A percentile compares a stretch with the other conserved stretches of the same genome.
phyloP scores from a whole-genome alignment of 2,113 vertebrate species.

The Morone chrysops region DNA sequence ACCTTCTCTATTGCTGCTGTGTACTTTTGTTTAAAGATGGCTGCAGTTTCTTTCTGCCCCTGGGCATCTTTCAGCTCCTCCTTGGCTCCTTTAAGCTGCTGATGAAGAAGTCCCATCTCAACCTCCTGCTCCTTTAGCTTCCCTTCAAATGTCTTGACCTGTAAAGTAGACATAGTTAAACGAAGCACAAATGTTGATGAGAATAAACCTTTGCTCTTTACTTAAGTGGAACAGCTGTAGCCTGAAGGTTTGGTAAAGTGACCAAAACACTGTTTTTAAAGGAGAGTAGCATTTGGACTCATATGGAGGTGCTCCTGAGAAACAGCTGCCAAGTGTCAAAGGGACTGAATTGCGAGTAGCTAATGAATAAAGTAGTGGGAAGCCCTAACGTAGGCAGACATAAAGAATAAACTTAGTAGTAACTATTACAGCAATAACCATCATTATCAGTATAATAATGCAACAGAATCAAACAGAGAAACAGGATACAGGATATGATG shows the following conservation, averaged over 20 bases:
- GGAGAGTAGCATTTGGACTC: background rate
- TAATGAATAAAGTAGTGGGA: background rate
- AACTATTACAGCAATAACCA: background rate
- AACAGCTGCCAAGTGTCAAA: conserved; percentile 1
- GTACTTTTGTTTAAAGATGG: conserved; percentile 80
- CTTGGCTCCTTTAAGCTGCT: conserved; percentile 57
- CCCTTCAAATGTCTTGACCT: conserved; percentile 68
- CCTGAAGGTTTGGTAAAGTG: background rate
- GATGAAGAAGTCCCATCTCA: conserved; percentile 58
- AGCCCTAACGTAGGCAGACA: background rate
- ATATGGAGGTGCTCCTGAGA: background rate
- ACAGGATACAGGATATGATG: background rate
- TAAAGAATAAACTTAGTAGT: background rate
- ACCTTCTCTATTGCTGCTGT: conserved; percentile 63
- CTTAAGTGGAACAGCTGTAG: background rate
- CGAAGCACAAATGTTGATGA: background rate
- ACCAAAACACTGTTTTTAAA: background rate
- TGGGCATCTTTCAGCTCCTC: conserved; percentile 60
- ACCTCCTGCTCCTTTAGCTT: conserved; percentile 61
- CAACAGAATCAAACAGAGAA: background rate
- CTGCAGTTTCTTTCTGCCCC: conserved; percentile 50
- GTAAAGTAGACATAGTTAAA: conserved; percentile 25
- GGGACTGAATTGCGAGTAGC: background rate
- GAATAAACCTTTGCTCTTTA: background rate
- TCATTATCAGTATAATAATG: background rate